Conservation (phyloP, 2,113 vertebrate species). For the Numida meleagris region DNA sequence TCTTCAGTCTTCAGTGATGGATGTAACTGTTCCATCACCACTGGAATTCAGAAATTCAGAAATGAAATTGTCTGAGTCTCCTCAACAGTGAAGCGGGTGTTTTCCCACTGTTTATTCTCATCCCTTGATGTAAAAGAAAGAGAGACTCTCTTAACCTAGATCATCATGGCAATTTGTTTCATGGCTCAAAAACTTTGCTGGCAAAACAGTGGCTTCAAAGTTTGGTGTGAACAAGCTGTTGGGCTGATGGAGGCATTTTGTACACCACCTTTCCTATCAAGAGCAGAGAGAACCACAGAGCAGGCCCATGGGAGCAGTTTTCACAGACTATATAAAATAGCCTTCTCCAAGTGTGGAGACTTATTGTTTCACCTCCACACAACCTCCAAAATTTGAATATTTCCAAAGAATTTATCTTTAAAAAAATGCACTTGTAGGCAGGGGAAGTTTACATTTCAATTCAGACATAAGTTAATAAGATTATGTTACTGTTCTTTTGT, state of each 20-base stretch:
- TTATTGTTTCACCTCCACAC: not conserved
- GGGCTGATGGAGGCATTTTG: not conserved
- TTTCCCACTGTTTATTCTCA: not conserved
- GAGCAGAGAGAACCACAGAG: not conserved
- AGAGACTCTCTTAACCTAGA: not conserved
- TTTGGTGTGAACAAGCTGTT: not conserved
- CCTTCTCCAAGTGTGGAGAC: not conserved
- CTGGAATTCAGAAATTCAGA: not conserved
- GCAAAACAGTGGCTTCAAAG: not conserved
- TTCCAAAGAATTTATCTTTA: not conserved
- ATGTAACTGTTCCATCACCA: not conserved
- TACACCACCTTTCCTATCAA: not conserved
- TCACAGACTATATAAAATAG: not conserved
- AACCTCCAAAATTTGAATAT: not conserved
- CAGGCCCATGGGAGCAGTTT: not conserved
- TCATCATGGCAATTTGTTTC: not conserved
- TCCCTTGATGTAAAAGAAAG: not conserved
- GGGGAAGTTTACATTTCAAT: not conserved
- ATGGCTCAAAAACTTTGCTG: not conserved
- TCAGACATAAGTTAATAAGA: not conserved
- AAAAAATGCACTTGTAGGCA: not conserved
- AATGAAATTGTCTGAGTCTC: not conserved
- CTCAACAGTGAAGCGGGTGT: not conserved
- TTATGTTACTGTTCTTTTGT: not conserved
- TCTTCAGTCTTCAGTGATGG: not conserved